phyloP scores from a whole-genome alignment of 2,113 vertebrate species.

The Lasiurus cinereus region DNA sequence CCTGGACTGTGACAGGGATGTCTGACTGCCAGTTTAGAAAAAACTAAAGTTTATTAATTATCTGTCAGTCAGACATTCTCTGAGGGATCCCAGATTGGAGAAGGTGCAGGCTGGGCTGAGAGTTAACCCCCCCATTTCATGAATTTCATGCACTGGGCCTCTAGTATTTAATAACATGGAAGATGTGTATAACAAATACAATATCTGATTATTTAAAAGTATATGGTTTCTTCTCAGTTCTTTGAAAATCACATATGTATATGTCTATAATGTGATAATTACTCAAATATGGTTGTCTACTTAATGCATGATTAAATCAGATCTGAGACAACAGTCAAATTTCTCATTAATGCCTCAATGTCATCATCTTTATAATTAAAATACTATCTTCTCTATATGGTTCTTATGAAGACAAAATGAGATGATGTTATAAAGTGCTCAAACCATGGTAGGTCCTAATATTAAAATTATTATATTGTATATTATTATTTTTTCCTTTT shows the following conservation, averaged over 20 bases:
- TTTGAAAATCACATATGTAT: not conserved
- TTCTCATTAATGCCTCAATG: not conserved
- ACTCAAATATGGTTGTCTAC: not conserved
- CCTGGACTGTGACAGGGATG: too few relatives aligned
- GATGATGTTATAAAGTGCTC: not conserved
- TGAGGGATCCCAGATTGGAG: too few relatives aligned
- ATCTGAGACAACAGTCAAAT: not conserved
- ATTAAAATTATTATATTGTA: not conserved
- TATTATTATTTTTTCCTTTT: not conserved
- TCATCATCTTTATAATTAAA: conserved; percentile 9
- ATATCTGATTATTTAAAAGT: not conserved
- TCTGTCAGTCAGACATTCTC: too few relatives aligned
- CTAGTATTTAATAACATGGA: not conserved
- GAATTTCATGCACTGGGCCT: too few relatives aligned
- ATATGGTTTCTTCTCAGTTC: not conserved
- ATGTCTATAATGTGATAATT: not conserved
- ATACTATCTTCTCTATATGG: not conserved
- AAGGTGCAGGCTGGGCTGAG: too few relatives aligned
- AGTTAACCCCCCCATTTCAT: too few relatives aligned
- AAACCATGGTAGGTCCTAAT: not conserved
- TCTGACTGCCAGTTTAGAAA: too few relatives aligned
- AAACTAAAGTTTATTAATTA: too few relatives aligned
- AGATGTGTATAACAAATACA: not conserved
- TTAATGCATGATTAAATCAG: not conserved
- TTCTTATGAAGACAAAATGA: not conserved